Evolutionary conservation across 1,140 invertebrate genomes (phyloP), one percentile per base, ranked within the genome.

Genomic region (Neodiprion pinetum): DNA sequence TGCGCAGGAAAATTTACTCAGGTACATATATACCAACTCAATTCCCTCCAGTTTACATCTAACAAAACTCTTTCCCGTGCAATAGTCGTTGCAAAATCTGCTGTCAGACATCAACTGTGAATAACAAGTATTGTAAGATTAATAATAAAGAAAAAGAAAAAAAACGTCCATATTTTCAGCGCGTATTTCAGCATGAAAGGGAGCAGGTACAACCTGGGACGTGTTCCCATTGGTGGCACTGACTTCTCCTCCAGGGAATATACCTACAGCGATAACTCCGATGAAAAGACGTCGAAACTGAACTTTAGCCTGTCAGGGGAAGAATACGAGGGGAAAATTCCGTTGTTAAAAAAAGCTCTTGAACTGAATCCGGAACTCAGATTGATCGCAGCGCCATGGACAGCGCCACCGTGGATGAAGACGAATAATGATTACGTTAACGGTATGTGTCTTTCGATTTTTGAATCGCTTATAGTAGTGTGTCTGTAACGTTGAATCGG

Each of bases 341-440:
- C 85, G 1, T 74, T 83, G 7, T 82, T 89, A 28, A 76, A 84
- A 72, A 68, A 75, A 65, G 88, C 81, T 4, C 28, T 79, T 0
- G n/a, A 79, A 72, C 7, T 85, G 4, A 83, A 85, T 80, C 70
- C 78, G 9, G 50, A 79, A 0, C 10, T 80, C 80, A 90, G 73
- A 23, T 85, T 96, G 1, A 87, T 97, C 74, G 92, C 91, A 0
- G 90, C 93, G 10, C 91, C 95, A 0, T 98, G 97, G 97, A 94
- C 93, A 72, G 91, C 97, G 0, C 97, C 97, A 0, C 85, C 89
- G 7, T 99, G 97, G 97, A 98, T 99, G 97, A 99, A 99, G 88
- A 94, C 92, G 0, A 96, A 94, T 80, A 88, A 93, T 40, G 86
- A 84, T 70, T 92, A 90, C 28, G 28, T 40, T 3, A 40, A 40